These are phyloP conservation scores for Salticus scenicus DNA, from an alignment of 2,888 invertebrate genomes.

Conservation along the genomic window DNA sequence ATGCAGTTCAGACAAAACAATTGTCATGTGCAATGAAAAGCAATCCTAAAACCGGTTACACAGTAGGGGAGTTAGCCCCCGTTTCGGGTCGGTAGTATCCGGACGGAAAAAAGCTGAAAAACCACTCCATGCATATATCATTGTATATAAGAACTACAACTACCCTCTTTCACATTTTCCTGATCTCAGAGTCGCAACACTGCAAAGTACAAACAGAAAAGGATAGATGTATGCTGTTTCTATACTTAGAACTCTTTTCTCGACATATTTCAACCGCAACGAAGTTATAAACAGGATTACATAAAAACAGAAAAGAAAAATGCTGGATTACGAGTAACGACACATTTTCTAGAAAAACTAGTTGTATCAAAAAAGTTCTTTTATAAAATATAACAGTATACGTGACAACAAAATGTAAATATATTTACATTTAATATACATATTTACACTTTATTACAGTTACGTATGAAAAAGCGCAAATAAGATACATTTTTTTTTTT, in stretches of 20 bases:
- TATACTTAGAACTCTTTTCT: neutral
- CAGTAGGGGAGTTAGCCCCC: neutral
- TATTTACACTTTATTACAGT: too few species aligned
- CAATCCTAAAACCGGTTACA: conserved; percentile 14
- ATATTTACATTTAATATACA: too few species aligned
- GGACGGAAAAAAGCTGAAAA: neutral
- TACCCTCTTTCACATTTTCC: neutral
- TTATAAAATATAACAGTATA: too few species aligned
- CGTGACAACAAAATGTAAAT: too few species aligned
- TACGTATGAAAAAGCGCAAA: too few species aligned
- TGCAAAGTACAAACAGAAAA: neutral
- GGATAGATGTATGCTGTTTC: neutral
- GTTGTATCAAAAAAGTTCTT: too few species aligned
- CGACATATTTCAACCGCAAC: too few species aligned
- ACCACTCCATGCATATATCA: neutral
- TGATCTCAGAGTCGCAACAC: neutral
- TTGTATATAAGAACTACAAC: neutral
- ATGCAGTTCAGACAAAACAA: neutral
- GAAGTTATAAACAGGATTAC: too few species aligned
- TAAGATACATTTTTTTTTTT: too few species aligned
- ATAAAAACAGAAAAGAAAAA: too few species aligned
- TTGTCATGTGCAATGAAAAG: neutral
- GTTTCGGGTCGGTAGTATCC: conserved; percentile 8
- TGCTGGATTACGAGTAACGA: too few species aligned
- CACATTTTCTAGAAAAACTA: too few species aligned